Conservation (phyloP, 2,797 vertebrate genomes). For the Gadopsis bispinosus region DNA sequence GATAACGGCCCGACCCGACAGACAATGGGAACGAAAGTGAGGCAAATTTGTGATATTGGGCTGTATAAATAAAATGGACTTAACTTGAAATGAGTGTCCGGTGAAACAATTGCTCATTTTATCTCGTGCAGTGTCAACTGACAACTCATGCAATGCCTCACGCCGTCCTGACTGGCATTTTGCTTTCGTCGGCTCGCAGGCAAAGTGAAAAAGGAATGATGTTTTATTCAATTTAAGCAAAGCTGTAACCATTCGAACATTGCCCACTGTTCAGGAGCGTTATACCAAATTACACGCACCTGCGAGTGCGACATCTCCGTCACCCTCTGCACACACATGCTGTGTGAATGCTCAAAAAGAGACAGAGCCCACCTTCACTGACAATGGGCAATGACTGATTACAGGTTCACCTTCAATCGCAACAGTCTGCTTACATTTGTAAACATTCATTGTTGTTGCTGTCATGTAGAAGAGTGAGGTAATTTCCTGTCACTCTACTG, state of each 20-base stretch:
- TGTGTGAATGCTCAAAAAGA: background rate
- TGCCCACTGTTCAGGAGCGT: background rate
- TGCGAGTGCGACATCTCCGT: background rate
- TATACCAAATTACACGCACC: background rate
- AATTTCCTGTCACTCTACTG: background rate
- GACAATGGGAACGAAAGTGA: background rate
- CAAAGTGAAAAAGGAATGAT: background rate
- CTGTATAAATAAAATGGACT: background rate
- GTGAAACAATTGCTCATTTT: background rate
- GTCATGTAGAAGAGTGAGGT: background rate
- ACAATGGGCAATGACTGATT: background rate
- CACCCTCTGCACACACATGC: background rate
- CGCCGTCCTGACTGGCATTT: background rate
- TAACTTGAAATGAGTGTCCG: background rate
- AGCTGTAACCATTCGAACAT: background rate
- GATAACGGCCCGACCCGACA: background rate
- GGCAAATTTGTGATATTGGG: background rate
- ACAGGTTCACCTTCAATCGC: constrained; percentile 3
- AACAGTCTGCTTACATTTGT: background rate
- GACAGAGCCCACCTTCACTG: background rate
- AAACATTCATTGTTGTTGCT: background rate
- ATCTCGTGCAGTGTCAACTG: no score
- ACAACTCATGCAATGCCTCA: background rate
- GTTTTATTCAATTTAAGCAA: background rate
- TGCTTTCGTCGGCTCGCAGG: no score